Conservation (phyloP, 2,888 invertebrate species). For the Monoplex corrugatus region DNA sequence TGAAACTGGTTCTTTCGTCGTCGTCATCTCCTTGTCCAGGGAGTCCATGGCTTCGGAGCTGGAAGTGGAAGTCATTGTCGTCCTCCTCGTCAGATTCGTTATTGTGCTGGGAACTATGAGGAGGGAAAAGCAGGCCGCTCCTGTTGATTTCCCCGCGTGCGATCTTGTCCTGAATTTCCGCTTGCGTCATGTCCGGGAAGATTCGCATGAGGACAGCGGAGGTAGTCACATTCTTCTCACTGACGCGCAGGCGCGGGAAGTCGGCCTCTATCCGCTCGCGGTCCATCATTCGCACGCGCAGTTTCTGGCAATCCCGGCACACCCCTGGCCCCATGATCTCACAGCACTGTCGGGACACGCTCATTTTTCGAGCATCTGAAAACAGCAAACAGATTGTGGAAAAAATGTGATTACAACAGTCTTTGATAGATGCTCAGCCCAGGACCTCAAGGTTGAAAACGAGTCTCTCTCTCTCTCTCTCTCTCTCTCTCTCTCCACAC, state of each 20-base stretch:
- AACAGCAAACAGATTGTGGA: neutral
- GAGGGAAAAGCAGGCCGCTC: conserved; percentile 55
- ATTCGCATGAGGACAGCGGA: conserved; percentile 68
- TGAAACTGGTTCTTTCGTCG: neutral
- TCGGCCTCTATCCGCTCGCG: conserved; percentile 62
- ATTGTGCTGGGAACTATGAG: conserved; percentile 37
- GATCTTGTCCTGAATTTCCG: conserved; percentile 72
- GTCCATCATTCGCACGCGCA: conserved; percentile 62
- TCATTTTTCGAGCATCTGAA: conserved; percentile 30
- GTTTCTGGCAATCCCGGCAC: conserved; percentile 73
- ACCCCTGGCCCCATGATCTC: conserved; percentile 71
- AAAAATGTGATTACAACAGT: too few species aligned
- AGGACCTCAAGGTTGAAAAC: too few species aligned
- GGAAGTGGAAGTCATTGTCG: conserved; percentile 6
- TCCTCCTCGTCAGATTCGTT: conserved; percentile 48
- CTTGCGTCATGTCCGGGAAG: conserved; percentile 66
- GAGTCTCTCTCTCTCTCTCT: neutral
- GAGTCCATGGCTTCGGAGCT: neutral
- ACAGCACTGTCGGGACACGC: conserved; percentile 62
- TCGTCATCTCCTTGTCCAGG: neutral
- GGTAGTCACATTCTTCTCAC: conserved; percentile 71
- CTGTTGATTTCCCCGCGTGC: conserved; percentile 70
- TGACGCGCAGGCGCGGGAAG: conserved; percentile 67
- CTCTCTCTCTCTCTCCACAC: neutral
- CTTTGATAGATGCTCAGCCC: too few species aligned